Conservation (phyloP, 1,140 invertebrate species). For the Hormaphis cornu region DNA sequence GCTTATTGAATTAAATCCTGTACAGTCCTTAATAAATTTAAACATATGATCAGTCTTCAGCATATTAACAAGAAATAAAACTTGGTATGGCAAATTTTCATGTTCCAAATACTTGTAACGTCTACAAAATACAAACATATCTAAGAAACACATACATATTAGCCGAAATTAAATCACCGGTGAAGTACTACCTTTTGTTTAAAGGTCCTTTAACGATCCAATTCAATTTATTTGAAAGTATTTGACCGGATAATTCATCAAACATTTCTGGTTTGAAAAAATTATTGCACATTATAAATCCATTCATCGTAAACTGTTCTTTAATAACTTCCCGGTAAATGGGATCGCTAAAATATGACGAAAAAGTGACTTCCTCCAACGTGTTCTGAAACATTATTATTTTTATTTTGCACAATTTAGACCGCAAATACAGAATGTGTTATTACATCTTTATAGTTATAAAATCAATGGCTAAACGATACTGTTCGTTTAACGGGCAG, state of each 20-base stretch:
- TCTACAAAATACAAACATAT: background rate
- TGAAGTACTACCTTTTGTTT: slow-evolving; percentile 21
- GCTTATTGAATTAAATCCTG: background rate
- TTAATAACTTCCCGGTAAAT: background rate
- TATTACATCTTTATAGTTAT: too few relatives aligned
- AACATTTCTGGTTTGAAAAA: background rate
- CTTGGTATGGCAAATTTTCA: background rate
- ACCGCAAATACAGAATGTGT: background rate
- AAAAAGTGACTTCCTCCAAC: background rate
- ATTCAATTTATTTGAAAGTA: background rate
- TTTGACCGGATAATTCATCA: background rate
- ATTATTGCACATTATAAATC: background rate
- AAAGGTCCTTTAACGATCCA: slow-evolving; percentile 7
- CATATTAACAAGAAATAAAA: slow-evolving; percentile 6
- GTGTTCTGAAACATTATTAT: background rate
- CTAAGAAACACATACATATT: background rate
- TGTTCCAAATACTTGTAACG: background rate
- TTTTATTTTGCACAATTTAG: background rate
- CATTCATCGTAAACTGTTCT: background rate
- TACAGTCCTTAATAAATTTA: background rate
- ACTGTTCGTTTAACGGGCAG: too few relatives aligned
- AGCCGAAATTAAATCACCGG: background rate
- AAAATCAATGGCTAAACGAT: too few relatives aligned
- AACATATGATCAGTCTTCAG: slow-evolving; percentile 15
- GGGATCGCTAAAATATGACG: background rate